A percentile compares a stretch with the other conserved stretches of the same genome.
Conservation (phyloP, 2,888 invertebrate species). For the Torymus texanus region DNA sequence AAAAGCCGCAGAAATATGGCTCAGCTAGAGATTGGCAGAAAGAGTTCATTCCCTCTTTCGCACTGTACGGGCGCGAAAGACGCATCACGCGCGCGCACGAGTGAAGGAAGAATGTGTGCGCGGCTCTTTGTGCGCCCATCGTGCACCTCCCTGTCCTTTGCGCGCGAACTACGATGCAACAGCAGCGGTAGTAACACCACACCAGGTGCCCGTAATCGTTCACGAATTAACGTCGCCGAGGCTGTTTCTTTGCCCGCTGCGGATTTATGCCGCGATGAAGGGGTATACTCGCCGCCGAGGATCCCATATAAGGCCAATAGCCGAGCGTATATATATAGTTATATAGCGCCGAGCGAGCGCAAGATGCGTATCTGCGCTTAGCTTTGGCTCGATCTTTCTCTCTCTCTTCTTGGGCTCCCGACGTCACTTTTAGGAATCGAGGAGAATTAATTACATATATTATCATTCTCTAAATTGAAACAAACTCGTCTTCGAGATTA, state of each 20-base stretch:
- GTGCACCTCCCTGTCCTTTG: constrained; percentile 56
- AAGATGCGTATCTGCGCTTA: background rate
- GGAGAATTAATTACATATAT: constrained; percentile 40
- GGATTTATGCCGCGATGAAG: constrained; percentile 64
- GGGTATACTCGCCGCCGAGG: constrained; percentile 1
- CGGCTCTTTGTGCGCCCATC: constrained; percentile 54
- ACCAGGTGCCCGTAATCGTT: constrained; percentile 74
- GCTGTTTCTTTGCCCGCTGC: constrained; percentile 68
- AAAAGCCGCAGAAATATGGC: constrained; percentile 32
- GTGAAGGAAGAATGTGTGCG: constrained; percentile 35
- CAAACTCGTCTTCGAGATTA: constrained; percentile 35
- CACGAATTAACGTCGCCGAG: constrained; percentile 72
- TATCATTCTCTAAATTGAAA: constrained; percentile 47
- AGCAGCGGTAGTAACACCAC: constrained; percentile 51
- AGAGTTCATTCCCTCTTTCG: constrained; percentile 56
- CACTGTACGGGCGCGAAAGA: too few relatives aligned
- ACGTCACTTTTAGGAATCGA: constrained; percentile 25
- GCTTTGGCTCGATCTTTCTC: background rate
- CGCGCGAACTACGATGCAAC: constrained; percentile 11
- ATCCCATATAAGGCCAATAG: constrained; percentile 40
- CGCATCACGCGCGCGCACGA: too few relatives aligned
- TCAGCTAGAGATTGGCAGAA: constrained; percentile 34
- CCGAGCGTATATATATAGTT: too few relatives aligned
- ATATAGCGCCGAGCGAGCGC: background rate
- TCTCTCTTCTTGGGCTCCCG: too few relatives aligned